A percentile compares a stretch with the other conserved stretches of the same genome.
Conservation (phyloP, 2,888 invertebrate genomes). For the Agrochola macilenta region DNA sequence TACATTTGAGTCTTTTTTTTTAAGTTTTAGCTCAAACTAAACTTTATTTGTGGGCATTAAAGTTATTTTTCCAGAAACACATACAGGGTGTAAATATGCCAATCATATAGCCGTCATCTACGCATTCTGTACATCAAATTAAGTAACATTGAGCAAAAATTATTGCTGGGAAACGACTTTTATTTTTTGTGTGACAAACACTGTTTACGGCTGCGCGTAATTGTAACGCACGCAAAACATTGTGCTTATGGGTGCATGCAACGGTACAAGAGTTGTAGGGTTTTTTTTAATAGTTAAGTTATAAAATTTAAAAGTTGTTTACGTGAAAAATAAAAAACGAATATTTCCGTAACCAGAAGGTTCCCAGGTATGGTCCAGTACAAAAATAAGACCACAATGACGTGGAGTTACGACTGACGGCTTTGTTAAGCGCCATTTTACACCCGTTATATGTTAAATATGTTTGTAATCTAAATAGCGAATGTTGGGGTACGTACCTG, state of each 20-base stretch:
- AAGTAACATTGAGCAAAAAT: no score
- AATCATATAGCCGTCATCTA: not conserved
- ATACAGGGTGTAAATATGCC: not conserved
- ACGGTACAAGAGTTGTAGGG: no score
- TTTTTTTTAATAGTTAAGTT: not conserved
- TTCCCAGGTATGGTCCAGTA: not conserved
- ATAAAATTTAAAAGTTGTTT: no score
- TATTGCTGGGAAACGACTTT: not conserved
- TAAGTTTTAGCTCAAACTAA: not conserved
- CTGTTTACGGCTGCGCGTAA: not conserved
- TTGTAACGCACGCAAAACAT: not conserved
- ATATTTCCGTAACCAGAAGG: not conserved
- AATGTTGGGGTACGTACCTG: conserved; percentile 76
- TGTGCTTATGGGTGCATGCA: not conserved
- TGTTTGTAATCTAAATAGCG: not conserved
- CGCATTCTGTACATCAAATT: no score
- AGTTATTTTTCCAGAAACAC: not conserved
- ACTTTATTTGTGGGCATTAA: not conserved
- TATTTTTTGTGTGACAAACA: not conserved
- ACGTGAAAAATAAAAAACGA: not conserved
- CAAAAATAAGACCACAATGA: not conserved
- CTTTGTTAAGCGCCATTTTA: not conserved
- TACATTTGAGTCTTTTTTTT: not conserved
- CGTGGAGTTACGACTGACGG: not conserved
- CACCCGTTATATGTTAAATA: not conserved